Evolutionary conservation across 1,140 invertebrate genomes (phyloP).

Genomic region (Listronotus oregonensis): DNA sequence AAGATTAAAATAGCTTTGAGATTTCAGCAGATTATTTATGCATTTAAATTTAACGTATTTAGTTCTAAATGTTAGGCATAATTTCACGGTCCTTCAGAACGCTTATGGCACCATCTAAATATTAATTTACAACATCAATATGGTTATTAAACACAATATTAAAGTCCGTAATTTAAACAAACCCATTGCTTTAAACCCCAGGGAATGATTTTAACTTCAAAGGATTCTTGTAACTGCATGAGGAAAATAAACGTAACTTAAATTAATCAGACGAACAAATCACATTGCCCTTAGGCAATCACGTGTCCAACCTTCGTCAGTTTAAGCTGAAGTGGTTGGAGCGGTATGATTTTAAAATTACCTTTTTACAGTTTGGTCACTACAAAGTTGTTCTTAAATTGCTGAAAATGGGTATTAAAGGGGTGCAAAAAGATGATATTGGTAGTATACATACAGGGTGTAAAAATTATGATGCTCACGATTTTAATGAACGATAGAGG

Average conservation of each 20-base stretch:
- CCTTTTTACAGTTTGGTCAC: background rate
- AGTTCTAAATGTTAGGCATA: too few species aligned
- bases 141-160: background rate
- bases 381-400: too few species aligned
- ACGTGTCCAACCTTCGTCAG: conserved; percentile 28
- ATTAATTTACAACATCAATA: conserved; percentile 7
- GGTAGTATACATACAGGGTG: too few species aligned
- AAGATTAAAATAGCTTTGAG: too few species aligned
- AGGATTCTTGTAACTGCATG: conserved; percentile 19
- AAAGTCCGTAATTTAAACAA: conserved; percentile 14
- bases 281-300: conserved; percentile 20
- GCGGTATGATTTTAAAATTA: too few species aligned
- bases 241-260: conserved; percentile 22
- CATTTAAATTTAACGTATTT: too few species aligned
- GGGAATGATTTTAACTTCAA: conserved; percentile 22
- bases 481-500: too few species aligned
- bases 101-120: background rate
- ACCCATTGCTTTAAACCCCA: conserved; percentile 17
- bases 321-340: conserved; percentile 8
- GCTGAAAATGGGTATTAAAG: too few species aligned
- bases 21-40: too few species aligned
- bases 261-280: conserved; percentile 24
- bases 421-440: too few species aligned
- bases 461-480: too few species aligned
- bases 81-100: too few species aligned